Evolutionary conservation across 2,113 vertebrate genomes (phyloP).

Genomic region (Rhinolophus sinicus): DNA sequence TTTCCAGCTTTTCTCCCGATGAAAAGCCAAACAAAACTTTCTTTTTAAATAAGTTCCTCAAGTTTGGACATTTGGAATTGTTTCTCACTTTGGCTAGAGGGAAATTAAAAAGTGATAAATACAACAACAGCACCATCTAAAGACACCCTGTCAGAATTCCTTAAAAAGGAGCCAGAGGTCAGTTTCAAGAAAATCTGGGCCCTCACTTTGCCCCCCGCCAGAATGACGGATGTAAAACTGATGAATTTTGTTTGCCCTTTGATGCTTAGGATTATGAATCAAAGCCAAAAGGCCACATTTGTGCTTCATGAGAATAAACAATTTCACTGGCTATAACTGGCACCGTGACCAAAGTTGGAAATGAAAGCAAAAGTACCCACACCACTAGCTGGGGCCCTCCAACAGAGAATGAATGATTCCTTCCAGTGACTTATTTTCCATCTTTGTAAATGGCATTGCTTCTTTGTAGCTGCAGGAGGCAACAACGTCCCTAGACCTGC

Average conservation of each 20-base stretch:
- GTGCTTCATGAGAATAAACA: not conserved
- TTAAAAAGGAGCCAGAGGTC: not conserved
- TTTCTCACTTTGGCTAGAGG: not conserved
- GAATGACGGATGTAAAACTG: not conserved
- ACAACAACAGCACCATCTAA: slow-evolving; percentile 73
- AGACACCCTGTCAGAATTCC: slow-evolving; percentile 20
- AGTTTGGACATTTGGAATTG: not conserved
- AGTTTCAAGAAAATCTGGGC: rapidly evolving
- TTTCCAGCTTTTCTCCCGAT: not conserved
- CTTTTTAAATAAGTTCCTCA: not conserved
- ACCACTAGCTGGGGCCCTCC: not conserved
- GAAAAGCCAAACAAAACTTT: slow-evolving; percentile 14
- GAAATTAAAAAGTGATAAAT: not conserved
- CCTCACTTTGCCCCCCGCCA: not conserved
- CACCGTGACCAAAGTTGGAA: rapidly evolving
- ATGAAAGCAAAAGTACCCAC: not conserved
- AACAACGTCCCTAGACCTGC: not conserved
- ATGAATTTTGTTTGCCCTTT: not conserved
- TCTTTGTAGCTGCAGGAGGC: not conserved
- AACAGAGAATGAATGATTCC: not conserved
- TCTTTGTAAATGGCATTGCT: not conserved
- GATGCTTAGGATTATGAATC: not conserved
- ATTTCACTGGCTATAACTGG: not conserved
- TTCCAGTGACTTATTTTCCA: not conserved
- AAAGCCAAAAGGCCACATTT: not conserved